Evolutionary conservation across 2,113 vertebrate genomes (phyloP), one percentile per base, ranked within the genome.

Genomic region (Hiodon tergisus): DNA sequence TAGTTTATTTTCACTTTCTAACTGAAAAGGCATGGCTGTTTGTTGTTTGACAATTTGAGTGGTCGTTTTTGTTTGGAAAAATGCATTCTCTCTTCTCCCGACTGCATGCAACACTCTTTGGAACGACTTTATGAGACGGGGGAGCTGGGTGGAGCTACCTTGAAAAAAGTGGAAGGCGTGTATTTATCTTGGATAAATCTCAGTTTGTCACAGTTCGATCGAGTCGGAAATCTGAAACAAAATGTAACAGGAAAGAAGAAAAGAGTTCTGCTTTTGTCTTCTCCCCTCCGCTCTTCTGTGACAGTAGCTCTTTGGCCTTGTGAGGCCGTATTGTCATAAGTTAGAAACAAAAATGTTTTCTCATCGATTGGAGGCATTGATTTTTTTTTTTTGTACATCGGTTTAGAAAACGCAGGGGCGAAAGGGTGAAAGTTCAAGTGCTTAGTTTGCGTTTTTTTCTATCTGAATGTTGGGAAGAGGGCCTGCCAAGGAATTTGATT

Each of bases 331-430:
- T 93, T 88, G 88, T 90, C 91, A 31, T 90, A 89, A 90, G 92
- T 91, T 92, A 90, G 91, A 89, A 90, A 87, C 87, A 91, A 92
- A 93, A 92, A 93, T 93, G 92, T 91, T 93, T 92, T 91, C 88
- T 78, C 88, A 95, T 94, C 86, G 92, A 94, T 93, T 92, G 86
- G 85, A 79, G 85, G 81, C 87, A 94, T 94, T 93, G 91, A 93
- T 93, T 95, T 95, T 93, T 73, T 76, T 92, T 92, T 92, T 92
- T 90, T 92, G 90, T 91, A 89, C 91, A 91, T 93, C 93, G 91
- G 91, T 88, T 93, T 91, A 90, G 90, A 91, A 90, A 91, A 92
- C 88, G 80, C 88, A 81, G 2, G 86, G 70, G 91, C 91, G 92
- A 89, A 93, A 93, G 90, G 93, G 92, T 94, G 88, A 93, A 89